A percentile compares a stretch with the other conserved stretches of the same genome.
Conservation (phyloP, 2,797 vertebrate genomes). For the Alca torda region DNA sequence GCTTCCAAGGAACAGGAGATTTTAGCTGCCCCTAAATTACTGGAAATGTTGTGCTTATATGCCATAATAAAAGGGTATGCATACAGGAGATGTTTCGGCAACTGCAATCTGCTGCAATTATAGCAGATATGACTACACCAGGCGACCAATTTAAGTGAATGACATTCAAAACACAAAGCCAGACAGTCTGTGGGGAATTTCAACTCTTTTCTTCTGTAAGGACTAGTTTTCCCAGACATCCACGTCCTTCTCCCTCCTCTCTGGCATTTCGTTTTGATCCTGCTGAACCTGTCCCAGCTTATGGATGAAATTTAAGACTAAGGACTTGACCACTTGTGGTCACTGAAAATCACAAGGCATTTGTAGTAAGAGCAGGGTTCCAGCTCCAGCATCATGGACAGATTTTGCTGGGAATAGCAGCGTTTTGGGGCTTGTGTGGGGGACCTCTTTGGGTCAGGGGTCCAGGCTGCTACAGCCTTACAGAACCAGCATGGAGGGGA, state of each 20-base stretch:
- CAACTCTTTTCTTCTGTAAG: slow-evolving; percentile 40
- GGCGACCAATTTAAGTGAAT: slow-evolving; percentile 1
- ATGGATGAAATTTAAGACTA: slow-evolving; percentile 4
- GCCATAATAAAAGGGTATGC: slow-evolving; percentile 50
- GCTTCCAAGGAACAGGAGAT: slow-evolving; percentile 30
- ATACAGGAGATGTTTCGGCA: slow-evolving; percentile 8
- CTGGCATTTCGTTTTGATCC: slow-evolving; percentile 35
- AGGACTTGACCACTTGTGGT: slow-evolving; percentile 11
- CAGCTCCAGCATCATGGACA: rapidly evolving
- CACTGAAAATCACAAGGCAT: slow-evolving; percentile 33
- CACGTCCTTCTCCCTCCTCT: neutral
- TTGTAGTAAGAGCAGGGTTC: slow-evolving; percentile 8
- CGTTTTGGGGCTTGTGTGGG: neutral
- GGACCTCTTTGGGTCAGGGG: neutral
- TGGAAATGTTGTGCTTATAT: slow-evolving; percentile 51
- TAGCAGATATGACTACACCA: slow-evolving; percentile 38
- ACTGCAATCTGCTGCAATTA: slow-evolving; percentile 58
- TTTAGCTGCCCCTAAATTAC: slow-evolving; percentile 56
- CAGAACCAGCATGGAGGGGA: neutral
- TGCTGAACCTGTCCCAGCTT: slow-evolving; percentile 12
- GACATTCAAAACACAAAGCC: slow-evolving; percentile 11
- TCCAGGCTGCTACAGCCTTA: neutral
- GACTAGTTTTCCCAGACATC: slow-evolving; percentile 33
- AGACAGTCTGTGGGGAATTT: slow-evolving; percentile 44
- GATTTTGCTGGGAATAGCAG: neutral